Evolutionary conservation across 2,888 invertebrate species (phyloP).

Genomic region (Mythimna lalbum): DNA sequence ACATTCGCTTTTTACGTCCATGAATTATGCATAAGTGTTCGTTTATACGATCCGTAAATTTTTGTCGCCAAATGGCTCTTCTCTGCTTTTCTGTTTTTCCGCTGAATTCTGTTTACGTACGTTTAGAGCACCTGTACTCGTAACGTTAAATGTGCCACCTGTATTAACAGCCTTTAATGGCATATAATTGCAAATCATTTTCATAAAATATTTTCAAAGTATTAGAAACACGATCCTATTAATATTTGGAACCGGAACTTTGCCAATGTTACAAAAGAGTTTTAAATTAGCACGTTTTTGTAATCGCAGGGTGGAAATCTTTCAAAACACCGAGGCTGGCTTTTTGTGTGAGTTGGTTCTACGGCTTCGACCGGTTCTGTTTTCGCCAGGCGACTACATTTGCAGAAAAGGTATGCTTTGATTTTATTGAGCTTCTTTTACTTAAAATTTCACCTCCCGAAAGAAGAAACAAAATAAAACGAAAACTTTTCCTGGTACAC

Average conservation of each 20-base stretch:
- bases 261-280: background rate
- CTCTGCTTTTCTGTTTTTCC: constrained; percentile 75
- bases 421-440: constrained; percentile 20
- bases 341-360: constrained; percentile 99
- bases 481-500: constrained; percentile 19
- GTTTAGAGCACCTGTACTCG: constrained; percentile 61
- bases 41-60: constrained; percentile 88
- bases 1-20: constrained; percentile 88
- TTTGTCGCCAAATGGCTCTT: constrained; percentile 84
- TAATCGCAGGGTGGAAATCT: constrained; percentile 96
- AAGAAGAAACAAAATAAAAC: constrained; percentile 22
- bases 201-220: background rate
- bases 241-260: constrained; percentile 6
- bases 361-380: constrained; percentile 97
- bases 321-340: constrained; percentile 99
- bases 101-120: constrained; percentile 69
- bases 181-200: background rate
- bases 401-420: constrained; percentile 97
- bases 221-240: background rate
- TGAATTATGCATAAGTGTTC: constrained; percentile 89
- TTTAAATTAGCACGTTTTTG: constrained; percentile 16
- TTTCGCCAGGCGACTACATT: constrained; percentile 99
- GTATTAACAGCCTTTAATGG: constrained; percentile 14
- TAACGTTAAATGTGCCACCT: constrained; percentile 59
- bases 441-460: constrained; percentile 10